These are phyloP conservation scores for Sebastes minor DNA, from an alignment of 2,797 vertebrate species.

Conservation along the genomic window DNA sequence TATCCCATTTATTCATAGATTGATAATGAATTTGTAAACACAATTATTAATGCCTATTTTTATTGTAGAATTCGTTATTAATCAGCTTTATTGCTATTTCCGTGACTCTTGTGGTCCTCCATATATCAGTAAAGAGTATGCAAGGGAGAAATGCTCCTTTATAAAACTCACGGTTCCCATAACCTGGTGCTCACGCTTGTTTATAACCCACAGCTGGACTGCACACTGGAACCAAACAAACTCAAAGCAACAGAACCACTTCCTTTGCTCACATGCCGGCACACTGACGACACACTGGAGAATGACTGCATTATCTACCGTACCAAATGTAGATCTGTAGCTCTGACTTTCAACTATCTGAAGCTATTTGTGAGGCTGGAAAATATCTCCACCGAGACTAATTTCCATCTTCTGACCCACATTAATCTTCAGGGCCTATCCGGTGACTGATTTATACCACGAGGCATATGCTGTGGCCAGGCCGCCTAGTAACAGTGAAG, in stretches of 20 bases:
- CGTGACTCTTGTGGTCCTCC: no score
- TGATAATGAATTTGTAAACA: no score
- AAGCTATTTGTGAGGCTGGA: slow-evolving; percentile 20
- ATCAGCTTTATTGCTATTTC: no score
- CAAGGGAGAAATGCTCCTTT: not conserved
- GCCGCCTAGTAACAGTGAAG: slow-evolving; percentile 19
- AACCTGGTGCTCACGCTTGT: slow-evolving; percentile 9
- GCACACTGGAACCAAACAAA: slow-evolving; percentile 23
- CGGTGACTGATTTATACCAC: slow-evolving; percentile 33
- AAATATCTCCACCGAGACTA: slow-evolving; percentile 35
- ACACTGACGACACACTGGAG: not conserved
- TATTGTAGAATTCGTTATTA: no score
- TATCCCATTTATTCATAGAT: no score
- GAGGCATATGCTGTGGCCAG: slow-evolving; percentile 14
- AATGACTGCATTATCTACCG: not conserved
- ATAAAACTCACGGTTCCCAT: slow-evolving; percentile 6
- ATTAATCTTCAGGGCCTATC: slow-evolving; percentile 16
- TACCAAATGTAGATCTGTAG: slow-evolving; percentile 11
- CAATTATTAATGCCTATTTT: no score
- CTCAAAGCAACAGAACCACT: not conserved
- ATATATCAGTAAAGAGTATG: not conserved
- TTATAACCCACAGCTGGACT: slow-evolving; percentile 37
- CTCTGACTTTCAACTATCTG: not conserved
- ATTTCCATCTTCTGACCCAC: slow-evolving; percentile 11
- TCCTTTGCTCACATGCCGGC: slow-evolving; percentile 13